These are phyloP conservation scores for Pammene fasciana DNA, from an alignment of 2,888 invertebrate genomes.

Conservation along the genomic window DNA sequence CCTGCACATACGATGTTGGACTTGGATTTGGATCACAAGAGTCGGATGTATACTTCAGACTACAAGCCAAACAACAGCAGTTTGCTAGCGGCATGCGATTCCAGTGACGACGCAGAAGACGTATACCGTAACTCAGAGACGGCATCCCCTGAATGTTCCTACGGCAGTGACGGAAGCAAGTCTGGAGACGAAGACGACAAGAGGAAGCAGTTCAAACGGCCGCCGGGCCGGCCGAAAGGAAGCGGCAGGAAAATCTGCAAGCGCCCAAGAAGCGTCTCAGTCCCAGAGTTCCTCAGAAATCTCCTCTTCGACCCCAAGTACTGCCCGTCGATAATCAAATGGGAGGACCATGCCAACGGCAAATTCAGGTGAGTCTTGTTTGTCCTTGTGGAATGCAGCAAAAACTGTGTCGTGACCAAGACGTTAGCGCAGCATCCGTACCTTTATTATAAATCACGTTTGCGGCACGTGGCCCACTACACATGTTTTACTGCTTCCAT, in stretches of 20 bases:
- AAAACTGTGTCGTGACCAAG: slow-evolving; percentile 59
- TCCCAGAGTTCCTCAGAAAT: slow-evolving; percentile 95
- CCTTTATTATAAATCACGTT: slow-evolving; percentile 63
- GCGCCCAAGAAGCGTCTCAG: slow-evolving; percentile 77
- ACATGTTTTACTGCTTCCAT: slow-evolving; percentile 53
- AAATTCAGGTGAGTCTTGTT: slow-evolving; percentile 85
- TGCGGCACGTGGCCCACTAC: slow-evolving; percentile 67
- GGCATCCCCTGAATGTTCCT: slow-evolving; percentile 71
- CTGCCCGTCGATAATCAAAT: slow-evolving; percentile 92
- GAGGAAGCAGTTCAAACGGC: slow-evolving; percentile 75
- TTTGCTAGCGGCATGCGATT: slow-evolving; percentile 63
- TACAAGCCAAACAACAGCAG: slow-evolving; percentile 68
- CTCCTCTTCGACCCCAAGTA: slow-evolving; percentile 89
- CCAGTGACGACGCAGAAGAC: slow-evolving; percentile 76
- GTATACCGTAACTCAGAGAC: slow-evolving; percentile 67
- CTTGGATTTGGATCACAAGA: slow-evolving; percentile 70
- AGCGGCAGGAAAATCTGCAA: slow-evolving; percentile 75
- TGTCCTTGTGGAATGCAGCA: slow-evolving; percentile 47
- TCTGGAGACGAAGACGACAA: slow-evolving; percentile 78
- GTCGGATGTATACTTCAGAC: slow-evolving; percentile 63
- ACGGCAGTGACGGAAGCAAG: slow-evolving; percentile 74
- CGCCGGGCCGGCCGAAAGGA: slow-evolving; percentile 82
- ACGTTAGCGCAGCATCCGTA: slow-evolving; percentile 56
- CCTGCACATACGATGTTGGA: slow-evolving; percentile 67
- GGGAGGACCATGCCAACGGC: slow-evolving; percentile 93